Evolutionary conservation across 2,113 vertebrate genomes (phyloP).

Genomic region (Hydropotes inermis): DNA sequence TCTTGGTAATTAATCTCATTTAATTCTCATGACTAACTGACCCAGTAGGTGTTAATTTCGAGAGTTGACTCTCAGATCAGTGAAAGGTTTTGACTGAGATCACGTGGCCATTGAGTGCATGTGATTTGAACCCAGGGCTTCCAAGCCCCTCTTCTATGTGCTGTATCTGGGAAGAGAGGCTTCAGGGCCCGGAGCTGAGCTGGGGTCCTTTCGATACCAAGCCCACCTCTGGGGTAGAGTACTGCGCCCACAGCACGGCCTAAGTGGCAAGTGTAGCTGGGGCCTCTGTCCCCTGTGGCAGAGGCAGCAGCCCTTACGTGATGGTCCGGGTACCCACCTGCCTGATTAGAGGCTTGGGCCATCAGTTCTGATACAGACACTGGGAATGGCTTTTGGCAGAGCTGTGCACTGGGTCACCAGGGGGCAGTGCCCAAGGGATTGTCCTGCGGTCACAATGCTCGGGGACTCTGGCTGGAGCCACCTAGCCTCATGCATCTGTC

Average conservation of each 20-base stretch:
- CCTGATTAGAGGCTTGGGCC: not conserved
- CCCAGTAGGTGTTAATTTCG: not conserved
- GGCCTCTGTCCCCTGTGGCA: not conserved
- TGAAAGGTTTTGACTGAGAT: not conserved
- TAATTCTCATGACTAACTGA: not conserved
- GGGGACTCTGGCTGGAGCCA: not conserved
- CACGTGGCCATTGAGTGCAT: not conserved
- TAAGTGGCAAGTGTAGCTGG: not conserved
- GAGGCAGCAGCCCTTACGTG: not conserved
- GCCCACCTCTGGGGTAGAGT: not conserved
- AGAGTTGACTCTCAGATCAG: not conserved
- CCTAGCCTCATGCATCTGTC: not conserved
- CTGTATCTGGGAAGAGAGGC: not conserved
- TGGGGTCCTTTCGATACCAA: not conserved
- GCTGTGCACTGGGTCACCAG: not conserved
- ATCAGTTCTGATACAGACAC: not conserved
- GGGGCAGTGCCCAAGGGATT: not conserved
- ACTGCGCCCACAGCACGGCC: no score
- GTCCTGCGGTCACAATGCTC: no score
- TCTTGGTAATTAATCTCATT: not conserved
- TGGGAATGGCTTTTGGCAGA: not conserved
- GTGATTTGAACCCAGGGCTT: not conserved
- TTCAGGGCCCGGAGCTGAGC: not conserved
- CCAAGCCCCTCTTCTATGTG: not conserved
- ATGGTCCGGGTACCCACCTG: no score